Evolutionary conservation across 2,113 vertebrate species (phyloP), one percentile per base, ranked within the genome.

Genomic region (Drymodes brunneopygia): DNA sequence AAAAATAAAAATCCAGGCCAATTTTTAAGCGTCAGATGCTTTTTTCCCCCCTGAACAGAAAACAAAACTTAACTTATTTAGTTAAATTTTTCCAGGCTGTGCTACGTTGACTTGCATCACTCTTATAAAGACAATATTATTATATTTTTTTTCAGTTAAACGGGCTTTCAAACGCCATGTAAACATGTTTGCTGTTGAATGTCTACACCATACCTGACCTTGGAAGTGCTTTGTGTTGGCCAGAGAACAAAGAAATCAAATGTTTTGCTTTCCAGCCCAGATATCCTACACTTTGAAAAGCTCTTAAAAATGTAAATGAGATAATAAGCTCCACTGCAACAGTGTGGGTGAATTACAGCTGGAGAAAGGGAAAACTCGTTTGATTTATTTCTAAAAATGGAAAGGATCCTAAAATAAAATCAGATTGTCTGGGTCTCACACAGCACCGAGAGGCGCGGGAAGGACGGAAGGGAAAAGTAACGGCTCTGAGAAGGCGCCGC

Each of bases 291-390:
- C 92, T 96, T 97, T 95, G 80, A 95, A 98, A 97, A 90, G 86
- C 96, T 95, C 94, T 97, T 96, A 94, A 97, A 98, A 91, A 95
- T 95, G 81, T 89, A 97, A 97, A 96, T 94, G 95, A 96, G 95
- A 95, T 94, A 93, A 92, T 91, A 90, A 94, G 80, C 88, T 93
- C 69, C 53, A 35, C 12, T 85, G 87, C 91, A 95, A 97, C 91
- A 95, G 75, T 20, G 90, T 72, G 95, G 73, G 56, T 66, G 81
- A 50, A 57, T 73, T 94, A 69, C 45, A 74, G 58, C 90, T 77
- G 71, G 71, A 64, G 53, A 75, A 96, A 94, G 77, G 74, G 64
- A 85, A 91, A 73, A 79, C n/a, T 86, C 47, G 54, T 66, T 83
- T 90, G 54, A 96, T 97, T 93, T 86, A 70, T 86, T 96, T 82